Percentiles rank a stretch among this genome's conserved stretches.
These are phyloP conservation scores for Trachelipus rathkii DNA, from an alignment of 1,140 invertebrate genomes.

Conservation along the genomic window DNA sequence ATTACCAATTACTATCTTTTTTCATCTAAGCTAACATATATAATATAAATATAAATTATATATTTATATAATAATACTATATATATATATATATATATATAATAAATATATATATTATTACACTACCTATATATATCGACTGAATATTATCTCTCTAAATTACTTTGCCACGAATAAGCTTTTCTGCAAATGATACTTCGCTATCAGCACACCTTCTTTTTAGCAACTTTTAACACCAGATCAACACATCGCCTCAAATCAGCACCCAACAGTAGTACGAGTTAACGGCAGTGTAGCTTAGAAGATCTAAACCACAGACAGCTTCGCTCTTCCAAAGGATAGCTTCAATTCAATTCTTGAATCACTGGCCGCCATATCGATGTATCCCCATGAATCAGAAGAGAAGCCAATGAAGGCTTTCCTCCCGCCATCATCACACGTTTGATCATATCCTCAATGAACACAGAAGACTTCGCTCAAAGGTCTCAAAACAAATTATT, in stretches of 20 bases:
- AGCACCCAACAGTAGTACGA: conserved; percentile 31
- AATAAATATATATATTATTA: too few relatives aligned
- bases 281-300: conserved; percentile 13
- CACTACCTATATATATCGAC: too few relatives aligned
- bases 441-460: conserved; percentile 97
- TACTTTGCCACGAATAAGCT: too few relatives aligned
- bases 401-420: conserved; percentile 92
- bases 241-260: conserved; percentile 38
- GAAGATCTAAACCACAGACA: conserved; percentile 17
- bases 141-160: too few relatives aligned
- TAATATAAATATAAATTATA: too few relatives aligned
- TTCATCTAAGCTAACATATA: too few relatives aligned
- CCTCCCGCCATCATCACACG: conserved; percentile 91
- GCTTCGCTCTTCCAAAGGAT: conserved; percentile 86
- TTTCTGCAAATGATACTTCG: too few relatives aligned
- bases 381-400: conserved; percentile 67
- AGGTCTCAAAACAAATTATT: conserved; percentile 57
- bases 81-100: too few relatives aligned
- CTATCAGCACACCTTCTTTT: conserved; percentile 28
- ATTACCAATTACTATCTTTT: too few relatives aligned
- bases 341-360: conserved; percentile 91
- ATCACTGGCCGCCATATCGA: conserved; percentile 76
- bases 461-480: conserved; percentile 97
- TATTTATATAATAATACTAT: too few relatives aligned
- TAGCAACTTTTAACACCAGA: conserved; percentile 30